phyloP scores from a whole-genome alignment of 1,140 invertebrate genomes.

The Thereuonema tuberculata region DNA sequence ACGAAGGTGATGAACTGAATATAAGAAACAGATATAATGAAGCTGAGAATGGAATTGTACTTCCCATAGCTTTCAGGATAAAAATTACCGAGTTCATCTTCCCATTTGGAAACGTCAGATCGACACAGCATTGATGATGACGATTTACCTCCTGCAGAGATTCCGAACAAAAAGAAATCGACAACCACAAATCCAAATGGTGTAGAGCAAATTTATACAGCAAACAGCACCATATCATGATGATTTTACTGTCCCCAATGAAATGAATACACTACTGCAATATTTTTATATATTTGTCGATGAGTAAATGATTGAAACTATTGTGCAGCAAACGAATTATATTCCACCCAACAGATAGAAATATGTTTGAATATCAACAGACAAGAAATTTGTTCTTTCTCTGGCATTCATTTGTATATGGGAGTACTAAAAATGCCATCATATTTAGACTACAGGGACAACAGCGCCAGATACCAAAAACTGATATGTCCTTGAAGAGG shows the following conservation, averaged over 20 bases:
- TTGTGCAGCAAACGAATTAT: not conserved
- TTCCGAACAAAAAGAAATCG: not conserved
- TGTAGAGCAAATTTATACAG: not conserved
- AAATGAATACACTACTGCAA: not conserved
- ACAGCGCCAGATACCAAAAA: not conserved
- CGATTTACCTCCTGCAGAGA: not conserved
- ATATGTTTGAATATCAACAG: not conserved
- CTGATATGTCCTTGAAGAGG: not conserved
- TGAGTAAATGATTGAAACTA: not conserved
- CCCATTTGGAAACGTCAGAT: too few relatives aligned
- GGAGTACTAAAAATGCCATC: not conserved
- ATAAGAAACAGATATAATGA: not conserved
- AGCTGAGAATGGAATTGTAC: not conserved
- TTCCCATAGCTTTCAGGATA: not conserved
- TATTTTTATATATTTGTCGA: not conserved
- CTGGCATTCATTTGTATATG: not conserved
- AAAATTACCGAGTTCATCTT: too few relatives aligned
- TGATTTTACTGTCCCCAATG: not conserved
- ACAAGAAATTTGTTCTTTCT: not conserved
- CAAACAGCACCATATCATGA: not conserved
- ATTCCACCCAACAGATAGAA: not conserved
- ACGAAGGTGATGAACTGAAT: not conserved
- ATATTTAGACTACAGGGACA: not conserved
- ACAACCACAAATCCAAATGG: not conserved
- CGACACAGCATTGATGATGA: not conserved